These are phyloP conservation scores for Osmerus eperlanus DNA, from an alignment of 2,113 vertebrate genomes.

Conservation along the genomic window DNA sequence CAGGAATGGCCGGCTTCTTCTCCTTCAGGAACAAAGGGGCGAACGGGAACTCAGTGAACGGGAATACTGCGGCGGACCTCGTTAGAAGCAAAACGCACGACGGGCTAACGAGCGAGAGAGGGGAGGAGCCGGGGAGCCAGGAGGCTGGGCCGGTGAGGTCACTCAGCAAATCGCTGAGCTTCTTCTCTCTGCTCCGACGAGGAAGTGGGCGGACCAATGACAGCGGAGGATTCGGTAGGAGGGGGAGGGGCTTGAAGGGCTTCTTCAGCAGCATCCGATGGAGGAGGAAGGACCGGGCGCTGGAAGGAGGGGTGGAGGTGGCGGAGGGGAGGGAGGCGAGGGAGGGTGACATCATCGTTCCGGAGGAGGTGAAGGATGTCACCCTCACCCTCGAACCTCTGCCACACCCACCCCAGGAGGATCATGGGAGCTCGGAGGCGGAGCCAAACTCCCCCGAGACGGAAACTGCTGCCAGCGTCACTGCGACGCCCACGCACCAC, in stretches of 20 bases:
- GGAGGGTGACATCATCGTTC: slow-evolving; percentile 56
- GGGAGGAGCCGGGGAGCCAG: slow-evolving; percentile 67
- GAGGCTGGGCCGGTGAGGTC: slow-evolving; percentile 69
- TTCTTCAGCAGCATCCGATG: slow-evolving; percentile 90
- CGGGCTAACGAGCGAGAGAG: slow-evolving; percentile 78
- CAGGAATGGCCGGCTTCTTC: slow-evolving; percentile 90
- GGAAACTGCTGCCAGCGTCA: slow-evolving; percentile 47
- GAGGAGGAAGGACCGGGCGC: slow-evolving; percentile 79
- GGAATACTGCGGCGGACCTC: slow-evolving; percentile 66
- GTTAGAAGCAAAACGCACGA: slow-evolving; percentile 90
- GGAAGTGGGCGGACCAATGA: slow-evolving; percentile 74
- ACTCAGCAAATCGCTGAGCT: slow-evolving; percentile 89
- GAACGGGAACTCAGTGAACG: slow-evolving; percentile 37
- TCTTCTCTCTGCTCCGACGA: slow-evolving; percentile 86
- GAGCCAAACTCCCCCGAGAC: slow-evolving; percentile 33
- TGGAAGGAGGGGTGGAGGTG: slow-evolving; percentile 62
- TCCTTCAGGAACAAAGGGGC: slow-evolving; percentile 89
- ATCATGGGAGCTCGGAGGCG: slow-evolving; percentile 47
- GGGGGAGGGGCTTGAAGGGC: slow-evolving; percentile 85
- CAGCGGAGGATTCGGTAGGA: slow-evolving; percentile 74
- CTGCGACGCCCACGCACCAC: slow-evolving; percentile 57
- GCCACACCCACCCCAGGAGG: slow-evolving; percentile 58
- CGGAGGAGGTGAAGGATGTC: slow-evolving; percentile 75
- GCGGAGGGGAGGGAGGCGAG: slow-evolving; percentile 61
- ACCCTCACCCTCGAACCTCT: slow-evolving; percentile 68